Percentiles rank a stretch among this genome's conserved stretches.
phyloP scores from a whole-genome alignment of 2,113 vertebrate species.

The Mobula birostris region DNA sequence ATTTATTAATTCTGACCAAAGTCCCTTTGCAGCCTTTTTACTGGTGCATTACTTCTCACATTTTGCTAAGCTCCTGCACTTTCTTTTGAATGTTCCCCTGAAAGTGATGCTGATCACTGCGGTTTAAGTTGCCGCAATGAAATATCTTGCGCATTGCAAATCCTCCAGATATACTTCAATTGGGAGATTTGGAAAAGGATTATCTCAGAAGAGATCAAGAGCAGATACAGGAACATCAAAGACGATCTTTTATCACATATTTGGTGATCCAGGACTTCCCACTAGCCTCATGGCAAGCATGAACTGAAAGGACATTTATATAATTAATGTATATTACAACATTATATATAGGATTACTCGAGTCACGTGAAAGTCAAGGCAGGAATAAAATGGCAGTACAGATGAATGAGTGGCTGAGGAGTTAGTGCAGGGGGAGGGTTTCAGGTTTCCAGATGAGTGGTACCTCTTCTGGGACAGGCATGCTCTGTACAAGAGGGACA shows the following conservation, averaged over 20 bases:
- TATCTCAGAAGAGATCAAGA: background rate
- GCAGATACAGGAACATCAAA: background rate
- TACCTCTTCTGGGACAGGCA: no score
- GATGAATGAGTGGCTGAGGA: no score
- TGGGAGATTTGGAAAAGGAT: background rate
- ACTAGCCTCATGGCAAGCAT: background rate
- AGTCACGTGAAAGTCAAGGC: no score
- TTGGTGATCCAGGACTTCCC: background rate
- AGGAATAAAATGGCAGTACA: no score
- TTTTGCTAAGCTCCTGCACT: background rate
- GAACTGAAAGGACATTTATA: background rate
- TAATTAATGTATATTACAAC: background rate
- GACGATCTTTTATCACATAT: background rate
- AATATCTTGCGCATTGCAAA: background rate
- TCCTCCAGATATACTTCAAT: background rate
- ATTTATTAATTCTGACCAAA: background rate
- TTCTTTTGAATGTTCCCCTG: background rate
- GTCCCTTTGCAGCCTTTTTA: background rate
- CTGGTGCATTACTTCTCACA: background rate
- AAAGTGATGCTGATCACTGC: background rate
- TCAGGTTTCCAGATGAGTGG: no score
- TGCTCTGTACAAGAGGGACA: no score
- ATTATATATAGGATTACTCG: no score
- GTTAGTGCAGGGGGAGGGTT: no score
- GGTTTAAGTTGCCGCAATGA: background rate